Evolutionary conservation across 2,797 vertebrate species (phyloP), one percentile per base, ranked within the genome.

Genomic region (Acipenser oxyrinchus): DNA sequence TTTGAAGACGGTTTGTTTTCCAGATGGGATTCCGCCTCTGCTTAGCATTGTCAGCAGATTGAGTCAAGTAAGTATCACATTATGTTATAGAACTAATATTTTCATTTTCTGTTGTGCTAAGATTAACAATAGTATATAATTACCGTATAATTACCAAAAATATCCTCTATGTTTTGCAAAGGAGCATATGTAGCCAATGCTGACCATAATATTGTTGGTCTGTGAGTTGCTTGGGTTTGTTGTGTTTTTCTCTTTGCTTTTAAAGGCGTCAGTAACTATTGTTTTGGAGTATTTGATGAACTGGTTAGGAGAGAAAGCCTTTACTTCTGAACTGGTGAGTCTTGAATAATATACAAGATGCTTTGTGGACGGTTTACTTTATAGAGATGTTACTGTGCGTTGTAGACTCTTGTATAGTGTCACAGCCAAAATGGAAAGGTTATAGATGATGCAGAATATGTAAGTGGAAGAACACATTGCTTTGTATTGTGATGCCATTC

Each of bases 41-140:
- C 87, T 96, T 51, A 98, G 91, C 78, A 98, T 99, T 63, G 89
- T 96, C 71, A 97, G 96, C 87, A 92, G 93, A 82, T 89, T 98
- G 80, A 95, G 85, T 82, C 96, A 99, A 93, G 96, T 98, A 87
- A 82, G 60, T 23, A 6, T 49, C 7, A 9, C 10, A 8, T 11
- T 9, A 49, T 48, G 0, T 52, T 8, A 53, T 60, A 6, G 50
- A 15, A 49, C 13, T 48, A 50, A 50, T 65, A n/a, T 18, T 48
- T 12, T 67, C 58, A 60, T 49, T 48, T 37, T 37, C 37, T 37
- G 37, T 37, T 37, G 37, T 37, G 37, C 37, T 37, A 37, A 37
- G 37, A 37, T 37, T 37, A 37, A 37, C 37, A 37, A 37, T n/a
- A 37, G 37, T 4, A 37, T n/a, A n/a, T n/a, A n/a, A n/a, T n/a